Evolutionary conservation across 2,797 vertebrate species (phyloP), one percentile per base, ranked within the genome.

Genomic region (Halcyon chelicuti): DNA sequence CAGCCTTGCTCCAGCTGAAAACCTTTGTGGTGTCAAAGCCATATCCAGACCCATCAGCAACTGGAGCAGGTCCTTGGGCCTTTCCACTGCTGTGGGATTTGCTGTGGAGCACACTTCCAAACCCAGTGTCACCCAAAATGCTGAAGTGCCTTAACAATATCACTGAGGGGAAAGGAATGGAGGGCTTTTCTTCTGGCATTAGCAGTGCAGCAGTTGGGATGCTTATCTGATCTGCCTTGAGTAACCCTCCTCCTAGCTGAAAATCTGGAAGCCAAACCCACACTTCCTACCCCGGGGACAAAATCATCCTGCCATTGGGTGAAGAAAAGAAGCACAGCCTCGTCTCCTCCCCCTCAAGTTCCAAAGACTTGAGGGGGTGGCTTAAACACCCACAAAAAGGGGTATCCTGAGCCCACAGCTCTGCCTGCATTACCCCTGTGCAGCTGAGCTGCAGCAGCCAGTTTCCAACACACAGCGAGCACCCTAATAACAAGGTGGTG

Each of bases 31-130:
- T 81, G 29, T 33, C 46, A 67, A 40, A 67, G 11, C 31, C 26
- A 12, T 2, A 7, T 12, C 22, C 49, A 68, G 10, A 21, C 40
- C 12, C 25, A 22, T 5, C 0, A 0, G n/a, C 67, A 80, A 1
- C 39, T 5, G 20, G 11, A 12, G 4, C 44, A 82, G 12, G 29
- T 57, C 47, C 42, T 21, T 6, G 4, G 12, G 13, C 15, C 44
- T 65, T 71, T 81, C 74, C 40, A 0, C 74, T 6, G 1, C 35
- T 15, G 65, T 17, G 21, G 19, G 23, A 47, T 35, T 77, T 83
- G 35, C 51, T 77, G 14, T 25, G 26, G 35, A 62, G 35, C n/a
- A 29, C 17, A 1, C 0, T 74, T 80, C 57, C 40, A 55, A 72
- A 81, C 7, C 21, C n/a, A 49, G 26, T 5, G 10, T 22, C 19